These are phyloP conservation scores for Encarsia formosa DNA, from an alignment of 2,888 invertebrate species.

Conservation along the genomic window DNA sequence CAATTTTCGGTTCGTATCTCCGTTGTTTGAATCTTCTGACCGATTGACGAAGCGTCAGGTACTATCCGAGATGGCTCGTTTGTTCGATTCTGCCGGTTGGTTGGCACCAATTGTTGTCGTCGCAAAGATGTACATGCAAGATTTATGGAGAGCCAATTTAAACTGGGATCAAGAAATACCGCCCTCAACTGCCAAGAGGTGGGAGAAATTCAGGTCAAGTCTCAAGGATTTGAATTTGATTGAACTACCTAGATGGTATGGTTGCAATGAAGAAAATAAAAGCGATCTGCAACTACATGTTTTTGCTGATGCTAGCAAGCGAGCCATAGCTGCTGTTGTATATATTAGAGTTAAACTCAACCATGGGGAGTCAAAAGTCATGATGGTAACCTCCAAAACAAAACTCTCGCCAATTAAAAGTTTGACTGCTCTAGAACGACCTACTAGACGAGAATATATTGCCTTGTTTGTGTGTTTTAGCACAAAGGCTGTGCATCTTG, in stretches of 20 bases:
- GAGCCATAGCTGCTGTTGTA: too few species aligned
- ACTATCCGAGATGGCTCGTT: not conserved
- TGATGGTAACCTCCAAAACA: too few species aligned
- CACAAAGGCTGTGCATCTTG: slow-evolving; percentile 14
- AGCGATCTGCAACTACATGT: too few species aligned
- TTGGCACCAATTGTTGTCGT: not conserved
- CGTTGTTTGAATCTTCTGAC: not conserved
- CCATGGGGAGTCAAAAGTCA: too few species aligned
- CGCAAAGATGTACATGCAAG: slow-evolving; percentile 6
- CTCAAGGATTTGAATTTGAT: too few species aligned
- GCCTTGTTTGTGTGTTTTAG: slow-evolving; percentile 17
- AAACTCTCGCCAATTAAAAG: too few species aligned
- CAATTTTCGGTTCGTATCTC: not conserved
- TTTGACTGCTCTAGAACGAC: not conserved
- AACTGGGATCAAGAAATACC: not conserved
- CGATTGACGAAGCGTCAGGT: not conserved
- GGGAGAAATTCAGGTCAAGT: not conserved
- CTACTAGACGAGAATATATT: not conserved
- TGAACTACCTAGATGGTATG: too few species aligned
- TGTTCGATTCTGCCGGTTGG: slow-evolving; percentile 8
- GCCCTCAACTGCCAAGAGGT: not conserved
- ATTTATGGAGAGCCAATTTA: slow-evolving; percentile 3
- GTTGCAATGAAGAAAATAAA: too few species aligned
- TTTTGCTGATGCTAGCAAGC: too few species aligned
- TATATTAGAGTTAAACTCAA: too few species aligned